These are phyloP conservation scores for Rhingia campestris DNA, from an alignment of 2,888 invertebrate species.

Conservation along the genomic window DNA sequence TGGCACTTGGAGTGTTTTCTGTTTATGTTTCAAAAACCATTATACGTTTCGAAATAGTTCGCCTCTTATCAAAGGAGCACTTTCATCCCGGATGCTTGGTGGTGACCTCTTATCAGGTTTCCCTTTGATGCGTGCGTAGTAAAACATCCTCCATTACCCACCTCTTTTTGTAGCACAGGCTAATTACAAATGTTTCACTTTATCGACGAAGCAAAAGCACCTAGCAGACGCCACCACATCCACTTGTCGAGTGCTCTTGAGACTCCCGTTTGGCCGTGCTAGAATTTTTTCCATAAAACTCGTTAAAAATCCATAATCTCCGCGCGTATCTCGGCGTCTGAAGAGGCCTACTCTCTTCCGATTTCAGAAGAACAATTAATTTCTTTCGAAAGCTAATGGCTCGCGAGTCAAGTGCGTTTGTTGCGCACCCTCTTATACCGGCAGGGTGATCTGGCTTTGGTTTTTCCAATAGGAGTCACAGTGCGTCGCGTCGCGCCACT, in stretches of 20 bases:
- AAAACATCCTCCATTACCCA: not conserved
- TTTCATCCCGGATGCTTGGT: slow-evolving; percentile 58
- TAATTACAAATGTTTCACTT: slow-evolving; percentile 28
- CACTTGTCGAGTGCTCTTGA: slow-evolving; percentile 54
- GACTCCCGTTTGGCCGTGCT: not conserved
- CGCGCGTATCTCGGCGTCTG: slow-evolving; percentile 51
- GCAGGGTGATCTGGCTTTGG: slow-evolving; percentile 45
- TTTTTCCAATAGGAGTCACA: slow-evolving; percentile 24
- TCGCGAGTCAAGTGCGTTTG: slow-evolving; percentile 70
- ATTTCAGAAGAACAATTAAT: slow-evolving; percentile 68
- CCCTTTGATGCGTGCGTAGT: slow-evolving; percentile 5
- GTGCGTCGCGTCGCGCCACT: slow-evolving; percentile 40
- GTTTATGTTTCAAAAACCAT: slow-evolving; percentile 66
- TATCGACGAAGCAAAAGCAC: slow-evolving; percentile 54
- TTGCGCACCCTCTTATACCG: slow-evolving; percentile 66
- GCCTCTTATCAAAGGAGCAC: slow-evolving; percentile 39
- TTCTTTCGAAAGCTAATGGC: slow-evolving; percentile 72
- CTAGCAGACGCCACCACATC: slow-evolving; percentile 60
- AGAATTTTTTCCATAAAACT: slow-evolving; percentile 77
- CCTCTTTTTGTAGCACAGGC: slow-evolving; percentile 18
- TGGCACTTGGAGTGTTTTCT: slow-evolving; percentile 62
- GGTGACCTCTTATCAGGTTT: slow-evolving; percentile 43
- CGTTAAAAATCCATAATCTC: slow-evolving; percentile 83
- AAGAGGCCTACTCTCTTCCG: slow-evolving; percentile 58
- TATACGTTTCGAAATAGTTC: slow-evolving; percentile 25